Conservation (phyloP, 2,888 invertebrate genomes). For the Lithosia quadra region DNA sequence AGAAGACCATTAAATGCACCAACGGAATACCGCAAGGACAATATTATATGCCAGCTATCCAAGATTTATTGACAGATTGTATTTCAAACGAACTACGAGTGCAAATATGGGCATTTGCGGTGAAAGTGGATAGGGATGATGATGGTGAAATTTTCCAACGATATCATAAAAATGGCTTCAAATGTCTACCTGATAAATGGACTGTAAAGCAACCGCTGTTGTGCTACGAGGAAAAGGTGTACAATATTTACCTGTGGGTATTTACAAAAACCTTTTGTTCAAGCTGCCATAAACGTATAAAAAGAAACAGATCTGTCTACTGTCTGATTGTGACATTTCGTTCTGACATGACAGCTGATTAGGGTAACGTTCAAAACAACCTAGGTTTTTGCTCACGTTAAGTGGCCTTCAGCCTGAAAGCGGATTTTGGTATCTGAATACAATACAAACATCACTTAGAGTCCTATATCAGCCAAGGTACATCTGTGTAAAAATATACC, state of each 20-base stretch:
- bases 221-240: conserved; percentile 20
- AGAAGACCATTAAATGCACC: background rate
- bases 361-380: background rate
- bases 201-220: conserved; percentile 22
- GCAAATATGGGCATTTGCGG: conserved; percentile 16
- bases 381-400: background rate
- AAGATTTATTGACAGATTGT: conserved; percentile 6
- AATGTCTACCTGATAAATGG: conserved; percentile 41
- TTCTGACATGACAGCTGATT: conserved; percentile 7
- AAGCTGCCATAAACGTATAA: background rate
- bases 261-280: background rate
- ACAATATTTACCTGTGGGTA: background rate
- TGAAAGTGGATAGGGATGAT: conserved; percentile 23
- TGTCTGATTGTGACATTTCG: background rate
- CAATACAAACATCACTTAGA: background rate
- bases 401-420: background rate
- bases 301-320: background rate
- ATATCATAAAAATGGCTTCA: conserved; percentile 32
- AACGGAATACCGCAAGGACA: background rate
- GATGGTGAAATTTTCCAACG: conserved; percentile 29
- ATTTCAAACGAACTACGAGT: conserved; percentile 18
- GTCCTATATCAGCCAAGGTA: background rate
- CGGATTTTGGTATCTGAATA: background rate
- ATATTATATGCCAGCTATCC: conserved; percentile 2
- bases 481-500: background rate